Conservation (phyloP, 2,113 vertebrate genomes). For the Ammodytes dubius region DNA sequence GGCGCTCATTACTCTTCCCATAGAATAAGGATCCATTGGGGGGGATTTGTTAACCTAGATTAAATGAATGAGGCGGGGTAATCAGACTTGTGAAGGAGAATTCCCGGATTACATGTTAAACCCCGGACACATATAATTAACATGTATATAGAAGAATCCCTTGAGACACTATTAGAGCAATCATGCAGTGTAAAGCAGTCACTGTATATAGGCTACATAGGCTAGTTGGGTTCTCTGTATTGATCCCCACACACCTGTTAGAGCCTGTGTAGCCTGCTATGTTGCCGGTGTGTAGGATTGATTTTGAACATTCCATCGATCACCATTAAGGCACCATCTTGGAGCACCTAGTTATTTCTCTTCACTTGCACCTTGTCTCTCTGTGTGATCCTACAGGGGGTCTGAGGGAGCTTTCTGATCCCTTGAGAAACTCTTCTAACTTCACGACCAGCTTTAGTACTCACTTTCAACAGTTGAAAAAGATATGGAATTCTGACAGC, state of each 20-base stretch:
- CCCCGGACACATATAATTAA: neutral
- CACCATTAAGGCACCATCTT: conserved; percentile 6
- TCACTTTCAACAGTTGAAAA: neutral
- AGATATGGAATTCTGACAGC: neutral
- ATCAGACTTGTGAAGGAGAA: conserved; percentile 42
- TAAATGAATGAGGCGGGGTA: conserved; percentile 42
- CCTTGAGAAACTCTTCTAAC: neutral
- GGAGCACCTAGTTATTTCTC: neutral
- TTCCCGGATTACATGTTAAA: conserved; percentile 37
- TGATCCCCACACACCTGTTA: conserved; percentile 34
- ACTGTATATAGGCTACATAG: neutral
- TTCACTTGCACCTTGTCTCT: neutral
- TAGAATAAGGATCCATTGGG: conserved; percentile 55
- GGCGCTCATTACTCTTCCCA: conserved; percentile 22
- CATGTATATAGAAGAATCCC: conserved; percentile 8
- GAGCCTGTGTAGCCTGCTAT: neutral
- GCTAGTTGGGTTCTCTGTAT: conserved; percentile 30
- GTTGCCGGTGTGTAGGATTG: neutral
- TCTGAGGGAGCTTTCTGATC: neutral
- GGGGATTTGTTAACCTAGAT: conserved; percentile 63
- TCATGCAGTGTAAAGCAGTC: conserved; percentile 1
- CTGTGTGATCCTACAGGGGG: neutral
- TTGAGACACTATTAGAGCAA: neutral
- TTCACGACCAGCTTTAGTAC: neutral
- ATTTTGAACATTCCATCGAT: conserved; percentile 57